Percentiles rank a stretch among this genome's conserved stretches.
phyloP scores from a whole-genome alignment of 1,140 invertebrate genomes.

The Cephus cinctus region DNA sequence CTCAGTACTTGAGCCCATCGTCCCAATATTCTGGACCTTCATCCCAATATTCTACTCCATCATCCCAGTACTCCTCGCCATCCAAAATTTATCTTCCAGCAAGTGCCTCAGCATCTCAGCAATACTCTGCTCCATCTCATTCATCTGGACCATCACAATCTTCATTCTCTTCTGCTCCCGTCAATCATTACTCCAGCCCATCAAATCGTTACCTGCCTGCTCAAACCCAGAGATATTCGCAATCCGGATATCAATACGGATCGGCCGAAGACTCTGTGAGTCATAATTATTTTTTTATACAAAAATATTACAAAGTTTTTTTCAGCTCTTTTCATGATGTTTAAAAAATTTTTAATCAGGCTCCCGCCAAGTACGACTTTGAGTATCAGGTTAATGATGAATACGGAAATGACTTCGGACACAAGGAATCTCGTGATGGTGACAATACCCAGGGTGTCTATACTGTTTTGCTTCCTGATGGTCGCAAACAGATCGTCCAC shows the following conservation, averaged over 20 bases:
- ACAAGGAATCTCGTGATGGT: constrained; percentile 69
- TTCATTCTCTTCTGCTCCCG: neutral
- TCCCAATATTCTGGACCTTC: neutral
- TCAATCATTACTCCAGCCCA: neutral
- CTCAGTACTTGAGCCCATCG: neutral
- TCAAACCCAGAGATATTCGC: neutral
- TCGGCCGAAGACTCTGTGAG: neutral
- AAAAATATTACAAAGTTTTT: neutral
- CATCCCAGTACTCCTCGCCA: constrained; percentile 2
- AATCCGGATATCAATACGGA: neutral
- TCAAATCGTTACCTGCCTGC: neutral
- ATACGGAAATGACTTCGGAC: constrained; percentile 71
- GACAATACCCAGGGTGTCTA: constrained; percentile 68
- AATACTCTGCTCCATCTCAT: neutral
- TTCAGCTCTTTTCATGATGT: constrained; percentile 10
- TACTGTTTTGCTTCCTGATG: constrained; percentile 73
- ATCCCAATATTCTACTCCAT: neutral
- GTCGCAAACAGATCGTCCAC: constrained; percentile 74
- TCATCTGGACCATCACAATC: no score
- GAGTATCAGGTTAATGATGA: constrained; percentile 73
- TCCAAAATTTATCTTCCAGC: constrained; percentile 12
- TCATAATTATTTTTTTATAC: neutral
- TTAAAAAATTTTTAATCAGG: constrained; percentile 36
- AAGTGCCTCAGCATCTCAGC: neutral
- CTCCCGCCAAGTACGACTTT: constrained; percentile 73